Evolutionary conservation across 2,797 vertebrate genomes (phyloP), one percentile per base, ranked within the genome.

Genomic region (Sebastolobus alascanus): DNA sequence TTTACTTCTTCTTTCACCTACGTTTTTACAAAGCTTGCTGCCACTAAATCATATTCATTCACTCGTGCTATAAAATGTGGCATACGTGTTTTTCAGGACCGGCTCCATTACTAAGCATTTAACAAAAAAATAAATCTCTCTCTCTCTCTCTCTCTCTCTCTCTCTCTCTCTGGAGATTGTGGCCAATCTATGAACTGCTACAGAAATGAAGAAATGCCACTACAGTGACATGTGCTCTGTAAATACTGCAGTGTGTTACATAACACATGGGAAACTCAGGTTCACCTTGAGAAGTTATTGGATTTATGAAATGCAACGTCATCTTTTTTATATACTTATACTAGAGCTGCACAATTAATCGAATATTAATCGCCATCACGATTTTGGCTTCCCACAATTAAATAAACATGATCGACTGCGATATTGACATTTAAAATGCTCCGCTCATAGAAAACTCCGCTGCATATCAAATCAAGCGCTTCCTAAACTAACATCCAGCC

Each of bases 271-370:
- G 31, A 29, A 73, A 70, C n/a, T 59, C 20, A 59, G 52, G 37
- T 55, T 61, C 16, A 69, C 43, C 25, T 58, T 56, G 54, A 50
- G 27, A 8, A 33, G 12, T 63, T 69, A 40, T 27, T 75, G 50
- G 13, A 73, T 73, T 78, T 59, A 43, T 73, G 29, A 60, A n/a
- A 52, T 60, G 50, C 22, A 59, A 4, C 20, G 16, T 68, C 50
- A 61, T 40, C 8, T 55, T 59, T 59, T 60, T 71, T 2, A 38
- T 52, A 33, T 31, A 25, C 20, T n/a, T 5, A 50, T 50, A 50
- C 46, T 50, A 50, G 0, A 0, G 46, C 46, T 50, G 43, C 43
- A 46, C 16, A 46, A 18, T 46, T 46, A 46, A 46, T 46, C 18
- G 16, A 46, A 46, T 46, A 46, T 46, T 0, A 46, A 46, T 46